A percentile compares a stretch with the other conserved stretches of the same genome.
Conservation (phyloP, 2,888 invertebrate genomes). For the Scaptomyza caliginosa region DNA sequence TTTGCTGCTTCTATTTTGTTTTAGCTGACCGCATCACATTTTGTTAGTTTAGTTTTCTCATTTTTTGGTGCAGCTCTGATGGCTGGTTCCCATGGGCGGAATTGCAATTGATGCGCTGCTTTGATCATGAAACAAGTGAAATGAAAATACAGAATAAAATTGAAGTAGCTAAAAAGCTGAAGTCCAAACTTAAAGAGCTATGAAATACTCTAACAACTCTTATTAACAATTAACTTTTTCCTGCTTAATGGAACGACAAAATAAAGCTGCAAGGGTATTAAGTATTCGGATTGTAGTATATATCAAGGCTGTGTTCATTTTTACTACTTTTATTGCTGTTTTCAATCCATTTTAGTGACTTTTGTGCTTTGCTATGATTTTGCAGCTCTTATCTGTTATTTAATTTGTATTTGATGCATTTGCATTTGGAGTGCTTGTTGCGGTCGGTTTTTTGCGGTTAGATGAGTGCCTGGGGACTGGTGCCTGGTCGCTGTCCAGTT, state of each 20-base stretch:
- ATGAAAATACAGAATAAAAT: neutral
- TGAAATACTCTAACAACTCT: neutral
- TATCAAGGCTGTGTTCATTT: neutral
- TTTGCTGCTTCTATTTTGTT: neutral
- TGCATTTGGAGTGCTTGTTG: slow-evolving; percentile 58
- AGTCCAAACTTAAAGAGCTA: neutral
- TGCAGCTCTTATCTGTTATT: slow-evolving; percentile 53
- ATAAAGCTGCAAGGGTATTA: neutral
- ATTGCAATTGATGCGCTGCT: slow-evolving; percentile 19
- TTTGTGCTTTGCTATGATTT: slow-evolving; percentile 30
- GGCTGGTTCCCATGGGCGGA: slow-evolving; percentile 6
- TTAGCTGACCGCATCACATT: slow-evolving; percentile 27
- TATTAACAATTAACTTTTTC: too few species aligned
- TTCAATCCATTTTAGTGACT: slow-evolving; percentile 12
- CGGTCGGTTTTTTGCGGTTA: slow-evolving; percentile 31
- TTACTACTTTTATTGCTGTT: neutral
- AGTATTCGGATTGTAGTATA: neutral
- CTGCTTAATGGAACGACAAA: too few species aligned
- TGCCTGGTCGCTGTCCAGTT: slow-evolving; percentile 29
- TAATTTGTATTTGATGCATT: slow-evolving; percentile 61
- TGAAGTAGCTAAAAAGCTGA: neutral
- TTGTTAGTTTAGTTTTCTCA: neutral
- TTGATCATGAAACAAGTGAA: slow-evolving; percentile 4
- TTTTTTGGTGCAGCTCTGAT: neutral
- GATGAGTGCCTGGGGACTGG: neutral